Evolutionary conservation across 53 echinoderm and acorn worm species (phyloP).

Genomic region (Echinarachnius parma): DNA sequence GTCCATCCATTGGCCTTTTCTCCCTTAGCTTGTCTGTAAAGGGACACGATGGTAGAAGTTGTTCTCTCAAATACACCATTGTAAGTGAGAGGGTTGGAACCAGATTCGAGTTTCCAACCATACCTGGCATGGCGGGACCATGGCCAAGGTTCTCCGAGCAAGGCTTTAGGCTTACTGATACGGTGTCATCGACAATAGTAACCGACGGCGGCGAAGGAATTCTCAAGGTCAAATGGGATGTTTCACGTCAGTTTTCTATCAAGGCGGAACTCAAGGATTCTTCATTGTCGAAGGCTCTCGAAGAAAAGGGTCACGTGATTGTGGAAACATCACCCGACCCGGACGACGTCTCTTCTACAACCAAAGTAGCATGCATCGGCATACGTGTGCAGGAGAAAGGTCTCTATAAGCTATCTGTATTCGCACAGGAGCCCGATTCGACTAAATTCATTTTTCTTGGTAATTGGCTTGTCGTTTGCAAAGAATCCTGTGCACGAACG

Average conservation of each 20-base stretch:
- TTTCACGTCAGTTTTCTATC: background rate
- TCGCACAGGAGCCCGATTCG: background rate
- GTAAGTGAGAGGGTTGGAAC: background rate
- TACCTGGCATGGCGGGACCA: background rate
- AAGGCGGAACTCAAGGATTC: slow-evolving; percentile 11
- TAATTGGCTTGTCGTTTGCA: slow-evolving; percentile 9
- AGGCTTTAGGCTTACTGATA: background rate
- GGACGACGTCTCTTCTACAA: too few relatives aligned
- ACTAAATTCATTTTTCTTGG: background rate
- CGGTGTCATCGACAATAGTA: slow-evolving; percentile 4
- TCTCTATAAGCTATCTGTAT: slow-evolving; percentile 3
- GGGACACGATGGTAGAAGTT: background rate
- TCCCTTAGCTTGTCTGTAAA: slow-evolving; percentile 9
- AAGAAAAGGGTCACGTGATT: slow-evolving; percentile 1
- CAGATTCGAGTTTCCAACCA: background rate
- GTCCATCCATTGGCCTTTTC: background rate
- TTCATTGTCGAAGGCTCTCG: background rate
- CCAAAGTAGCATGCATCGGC: background rate
- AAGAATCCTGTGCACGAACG: background rate
- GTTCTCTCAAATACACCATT: background rate
- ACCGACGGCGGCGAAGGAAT: slow-evolving; percentile 6
- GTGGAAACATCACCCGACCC: slow-evolving; percentile 2
- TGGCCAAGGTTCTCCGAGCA: background rate
- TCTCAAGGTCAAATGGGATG: background rate
- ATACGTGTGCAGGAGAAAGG: slow-evolving; percentile 7